Evolutionary conservation across 2,797 vertebrate species (phyloP).

Genomic region (Sphaeramia orbicularis): DNA sequence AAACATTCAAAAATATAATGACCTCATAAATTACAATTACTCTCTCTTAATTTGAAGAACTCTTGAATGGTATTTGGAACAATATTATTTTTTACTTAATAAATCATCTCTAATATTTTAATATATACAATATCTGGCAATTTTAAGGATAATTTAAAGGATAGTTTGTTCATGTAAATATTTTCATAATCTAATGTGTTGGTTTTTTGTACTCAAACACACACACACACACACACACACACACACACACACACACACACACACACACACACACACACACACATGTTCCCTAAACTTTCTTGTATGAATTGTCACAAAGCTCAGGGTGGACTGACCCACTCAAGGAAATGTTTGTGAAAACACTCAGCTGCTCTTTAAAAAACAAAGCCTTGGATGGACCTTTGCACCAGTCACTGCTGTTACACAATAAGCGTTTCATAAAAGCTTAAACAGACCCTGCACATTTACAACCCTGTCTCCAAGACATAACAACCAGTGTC

Average conservation of each 20-base stretch:
- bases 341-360: slow-evolving; percentile 36
- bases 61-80: too few species aligned
- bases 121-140: too few species aligned
- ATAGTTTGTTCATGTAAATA: not conserved
- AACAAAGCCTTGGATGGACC: not conserved
- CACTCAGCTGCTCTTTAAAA: slow-evolving; percentile 19
- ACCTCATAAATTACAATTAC: too few species aligned
- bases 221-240: not conserved
- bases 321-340: slow-evolving; percentile 14
- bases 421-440: slow-evolving; percentile 22
- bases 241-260: slow-evolving; percentile 6
- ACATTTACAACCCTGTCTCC: too few species aligned
- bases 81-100: too few species aligned
- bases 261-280: slow-evolving; percentile 13
- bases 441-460: not conserved
- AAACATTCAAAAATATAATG: too few species aligned
- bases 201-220: too few species aligned
- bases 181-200: too few species aligned
- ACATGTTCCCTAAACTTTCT: not conserved
- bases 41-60: too few species aligned
- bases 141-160: too few species aligned
- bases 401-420: not conserved
- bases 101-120: too few species aligned
- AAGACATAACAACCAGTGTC: too few species aligned
- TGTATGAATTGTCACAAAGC: not conserved